Conservation (phyloP, 2,888 invertebrate species). For the Eristalinus sepulchralis region DNA sequence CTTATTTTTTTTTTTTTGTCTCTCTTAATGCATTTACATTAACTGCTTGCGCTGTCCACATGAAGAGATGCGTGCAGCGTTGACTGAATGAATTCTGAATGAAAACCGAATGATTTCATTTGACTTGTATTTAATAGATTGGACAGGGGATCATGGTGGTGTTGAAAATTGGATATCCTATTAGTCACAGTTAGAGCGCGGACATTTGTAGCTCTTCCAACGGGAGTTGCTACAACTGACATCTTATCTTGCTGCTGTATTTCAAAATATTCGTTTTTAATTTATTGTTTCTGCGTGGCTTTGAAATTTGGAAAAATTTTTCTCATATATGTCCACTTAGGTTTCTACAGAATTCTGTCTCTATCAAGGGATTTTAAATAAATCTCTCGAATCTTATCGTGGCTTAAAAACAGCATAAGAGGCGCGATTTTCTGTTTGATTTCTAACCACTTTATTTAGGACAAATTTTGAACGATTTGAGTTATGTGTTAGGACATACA, state of each 20-base stretch:
- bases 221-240: neutral
- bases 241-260: neutral
- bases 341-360: no score
- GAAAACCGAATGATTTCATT: conserved; percentile 11
- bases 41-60: neutral
- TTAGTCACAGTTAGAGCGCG: conserved; percentile 11
- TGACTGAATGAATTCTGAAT: conserved; percentile 17
- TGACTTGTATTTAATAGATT: neutral
- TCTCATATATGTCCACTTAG: no score
- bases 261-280: neutral
- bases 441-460: no score
- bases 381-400: no score
- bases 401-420: no score
- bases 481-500: no score
- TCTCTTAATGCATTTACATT: neutral
- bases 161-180: conserved; percentile 17
- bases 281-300: neutral
- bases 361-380: no score
- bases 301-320: no score
- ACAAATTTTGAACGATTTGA: no score
- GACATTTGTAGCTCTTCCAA: neutral
- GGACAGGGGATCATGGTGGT: neutral
- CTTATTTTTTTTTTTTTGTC: neutral
- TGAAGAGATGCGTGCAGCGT: neutral
- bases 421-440: no score